A percentile compares a stretch with the other conserved stretches of the same genome.
These are phyloP conservation scores for Phymastichus coffea DNA, from an alignment of 1,140 invertebrate species.

Conservation along the genomic window DNA sequence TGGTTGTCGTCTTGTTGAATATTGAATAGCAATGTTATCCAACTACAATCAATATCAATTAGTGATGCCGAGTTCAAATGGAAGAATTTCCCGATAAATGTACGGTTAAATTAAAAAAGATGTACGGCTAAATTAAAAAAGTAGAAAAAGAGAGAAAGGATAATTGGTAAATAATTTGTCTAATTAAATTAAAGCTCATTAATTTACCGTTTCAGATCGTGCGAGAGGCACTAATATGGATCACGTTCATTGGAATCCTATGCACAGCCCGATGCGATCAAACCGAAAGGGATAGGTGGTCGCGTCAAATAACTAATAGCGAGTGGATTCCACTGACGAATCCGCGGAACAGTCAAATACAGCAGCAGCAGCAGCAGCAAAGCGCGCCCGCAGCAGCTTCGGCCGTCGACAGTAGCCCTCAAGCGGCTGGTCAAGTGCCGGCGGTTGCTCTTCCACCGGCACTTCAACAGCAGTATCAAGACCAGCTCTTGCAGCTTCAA, in stretches of 20 bases:
- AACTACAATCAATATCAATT: no score
- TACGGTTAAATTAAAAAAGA: no score
- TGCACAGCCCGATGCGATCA: background rate
- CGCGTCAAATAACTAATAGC: constrained; percentile 50
- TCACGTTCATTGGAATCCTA: constrained; percentile 28
- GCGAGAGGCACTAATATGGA: constrained; percentile 32
- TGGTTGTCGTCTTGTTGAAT: no score
- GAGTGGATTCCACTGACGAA: constrained; percentile 53
- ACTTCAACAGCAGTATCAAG: constrained; percentile 50
- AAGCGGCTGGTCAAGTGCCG: constrained; percentile 22
- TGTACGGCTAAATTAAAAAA: no score
- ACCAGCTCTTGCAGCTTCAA: constrained; percentile 50
- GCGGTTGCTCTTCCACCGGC: constrained; percentile 41
- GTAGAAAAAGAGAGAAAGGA: no score
- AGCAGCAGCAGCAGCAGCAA: constrained; percentile 25
- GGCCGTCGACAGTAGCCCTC: constrained; percentile 1
- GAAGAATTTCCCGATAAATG: no score
- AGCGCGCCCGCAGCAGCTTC: background rate
- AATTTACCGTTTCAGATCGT: constrained; percentile 45
- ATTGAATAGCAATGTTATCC: no score
- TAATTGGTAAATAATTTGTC: no score
- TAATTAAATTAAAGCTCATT: no score
- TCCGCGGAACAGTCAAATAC: constrained; percentile 33
- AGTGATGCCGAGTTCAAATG: no score
- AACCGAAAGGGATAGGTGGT: constrained; percentile 46